Percentiles rank a stretch among this genome's conserved stretches.
These are phyloP conservation scores for Formica aserva DNA, from an alignment of 2,888 invertebrate genomes.

Conservation along the genomic window DNA sequence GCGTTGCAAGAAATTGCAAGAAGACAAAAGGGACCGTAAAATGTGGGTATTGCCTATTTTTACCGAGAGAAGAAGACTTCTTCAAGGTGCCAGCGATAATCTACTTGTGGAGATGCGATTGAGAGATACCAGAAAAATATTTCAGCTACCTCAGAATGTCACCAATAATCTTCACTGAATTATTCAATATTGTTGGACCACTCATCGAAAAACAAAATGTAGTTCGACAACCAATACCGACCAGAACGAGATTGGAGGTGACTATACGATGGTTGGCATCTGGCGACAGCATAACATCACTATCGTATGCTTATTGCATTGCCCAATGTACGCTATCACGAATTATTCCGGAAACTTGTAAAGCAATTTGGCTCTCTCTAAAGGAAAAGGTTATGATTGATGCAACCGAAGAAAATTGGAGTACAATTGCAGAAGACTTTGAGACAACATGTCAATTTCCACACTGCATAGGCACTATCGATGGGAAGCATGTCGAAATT, in stretches of 20 bases:
- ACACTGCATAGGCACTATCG: conserved; percentile 1
- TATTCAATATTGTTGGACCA: conserved; percentile 5
- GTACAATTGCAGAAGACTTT: neutral
- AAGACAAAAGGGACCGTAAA: neutral
- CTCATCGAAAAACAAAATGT: conserved; percentile 15
- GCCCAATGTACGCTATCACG: neutral
- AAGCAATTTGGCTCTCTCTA: neutral
- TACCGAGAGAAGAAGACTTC: conserved; percentile 11
- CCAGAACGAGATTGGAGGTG: neutral
- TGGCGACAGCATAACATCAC: conserved; percentile 19
- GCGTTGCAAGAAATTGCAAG: conserved; percentile 6
- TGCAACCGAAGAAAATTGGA: neutral
- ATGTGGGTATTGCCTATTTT: conserved; percentile 7
- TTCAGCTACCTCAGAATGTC: conserved; percentile 9
- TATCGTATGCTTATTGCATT: conserved; percentile 20
- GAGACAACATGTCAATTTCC: neutral
- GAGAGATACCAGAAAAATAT: conserved; percentile 3
- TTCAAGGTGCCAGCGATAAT: conserved; percentile 24
- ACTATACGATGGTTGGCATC: neutral
- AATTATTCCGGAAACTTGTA: conserved; percentile 6
- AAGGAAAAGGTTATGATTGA: neutral
- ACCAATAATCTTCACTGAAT: neutral
- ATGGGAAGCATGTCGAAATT: conserved; percentile 6
- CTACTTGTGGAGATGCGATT: conserved; percentile 21
- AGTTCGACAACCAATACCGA: neutral